phyloP scores from a whole-genome alignment of 2,888 invertebrate species.

The Lasius fuliginosus region DNA sequence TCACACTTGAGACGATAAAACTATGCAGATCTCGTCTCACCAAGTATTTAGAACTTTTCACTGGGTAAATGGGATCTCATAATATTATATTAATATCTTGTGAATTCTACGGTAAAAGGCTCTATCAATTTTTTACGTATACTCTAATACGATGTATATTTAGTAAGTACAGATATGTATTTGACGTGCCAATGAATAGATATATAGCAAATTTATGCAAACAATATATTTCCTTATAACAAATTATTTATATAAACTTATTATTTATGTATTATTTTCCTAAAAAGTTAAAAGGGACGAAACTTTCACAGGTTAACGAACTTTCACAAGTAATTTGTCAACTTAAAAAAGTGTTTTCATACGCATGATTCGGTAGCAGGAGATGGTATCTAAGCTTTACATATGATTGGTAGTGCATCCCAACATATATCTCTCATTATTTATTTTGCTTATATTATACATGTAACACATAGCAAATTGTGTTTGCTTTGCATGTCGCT shows the following conservation, averaged over 20 bases:
- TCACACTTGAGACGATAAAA: constrained; percentile 22
- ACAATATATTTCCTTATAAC: not conserved
- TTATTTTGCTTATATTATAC: constrained; percentile 24
- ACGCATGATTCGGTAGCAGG: constrained; percentile 34
- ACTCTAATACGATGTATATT: not conserved
- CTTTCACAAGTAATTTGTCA: not conserved
- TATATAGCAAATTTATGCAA: constrained; percentile 17
- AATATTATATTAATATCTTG: constrained; percentile 14
- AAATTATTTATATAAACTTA: constrained; percentile 1
- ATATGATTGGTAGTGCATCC: constrained; percentile 30
- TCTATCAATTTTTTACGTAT: constrained; percentile 1
- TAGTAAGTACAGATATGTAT: constrained; percentile 17
- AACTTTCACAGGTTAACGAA: constrained; percentile 1
- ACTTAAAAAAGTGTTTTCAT: constrained; percentile 26
- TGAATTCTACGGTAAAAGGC: not conserved
- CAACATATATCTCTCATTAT: constrained; percentile 27
- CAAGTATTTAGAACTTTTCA: constrained; percentile 1
- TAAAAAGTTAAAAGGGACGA: not conserved
- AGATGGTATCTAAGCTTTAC: constrained; percentile 40
- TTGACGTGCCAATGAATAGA: not conserved
- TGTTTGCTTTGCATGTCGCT: constrained; percentile 40
- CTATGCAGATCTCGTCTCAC: not conserved
- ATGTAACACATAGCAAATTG: constrained; percentile 17
- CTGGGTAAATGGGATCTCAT: constrained; percentile 17
- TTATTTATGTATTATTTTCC: not conserved